phyloP scores from a whole-genome alignment of 2,888 invertebrate species.

The Euplagia quadripunctaria region DNA sequence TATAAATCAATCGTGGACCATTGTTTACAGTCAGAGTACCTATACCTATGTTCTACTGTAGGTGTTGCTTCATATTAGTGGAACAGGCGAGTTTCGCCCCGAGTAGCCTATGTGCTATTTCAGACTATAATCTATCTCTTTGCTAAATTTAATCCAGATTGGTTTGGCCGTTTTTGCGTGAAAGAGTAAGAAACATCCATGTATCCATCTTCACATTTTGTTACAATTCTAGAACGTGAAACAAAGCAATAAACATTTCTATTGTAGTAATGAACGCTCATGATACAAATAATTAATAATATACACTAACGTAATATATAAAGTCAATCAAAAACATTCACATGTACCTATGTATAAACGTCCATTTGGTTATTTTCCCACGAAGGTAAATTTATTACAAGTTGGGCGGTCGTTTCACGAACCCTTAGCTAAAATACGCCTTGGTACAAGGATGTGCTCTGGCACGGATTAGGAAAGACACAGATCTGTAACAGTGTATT shows the following conservation, averaged over 20 bases:
- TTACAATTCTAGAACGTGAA: not conserved
- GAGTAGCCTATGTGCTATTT: no score
- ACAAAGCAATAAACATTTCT: not conserved
- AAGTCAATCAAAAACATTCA: slow-evolving; percentile 19
- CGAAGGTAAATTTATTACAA: slow-evolving; percentile 33
- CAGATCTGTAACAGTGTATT: not conserved
- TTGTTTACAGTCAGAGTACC: slow-evolving; percentile 34
- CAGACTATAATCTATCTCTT: no score
- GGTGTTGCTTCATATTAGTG: not conserved
- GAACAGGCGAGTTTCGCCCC: not conserved
- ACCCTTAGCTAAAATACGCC: not conserved
- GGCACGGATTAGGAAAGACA: no score
- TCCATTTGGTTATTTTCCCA: slow-evolving; percentile 35
- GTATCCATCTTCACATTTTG: not conserved
- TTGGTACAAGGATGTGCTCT: not conserved
- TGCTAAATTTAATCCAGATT: no score
- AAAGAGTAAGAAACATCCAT: no score
- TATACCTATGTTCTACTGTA: not conserved
- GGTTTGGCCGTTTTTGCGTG: no score
- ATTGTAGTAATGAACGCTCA: no score
- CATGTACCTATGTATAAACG: not conserved
- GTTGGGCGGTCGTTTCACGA: slow-evolving; percentile 17
- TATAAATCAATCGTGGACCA: slow-evolving; percentile 47
- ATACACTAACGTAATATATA: not conserved
- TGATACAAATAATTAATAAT: not conserved